These are phyloP conservation scores for Pristis pectinata DNA, from an alignment of 2,797 vertebrate species.

Conservation along the genomic window DNA sequence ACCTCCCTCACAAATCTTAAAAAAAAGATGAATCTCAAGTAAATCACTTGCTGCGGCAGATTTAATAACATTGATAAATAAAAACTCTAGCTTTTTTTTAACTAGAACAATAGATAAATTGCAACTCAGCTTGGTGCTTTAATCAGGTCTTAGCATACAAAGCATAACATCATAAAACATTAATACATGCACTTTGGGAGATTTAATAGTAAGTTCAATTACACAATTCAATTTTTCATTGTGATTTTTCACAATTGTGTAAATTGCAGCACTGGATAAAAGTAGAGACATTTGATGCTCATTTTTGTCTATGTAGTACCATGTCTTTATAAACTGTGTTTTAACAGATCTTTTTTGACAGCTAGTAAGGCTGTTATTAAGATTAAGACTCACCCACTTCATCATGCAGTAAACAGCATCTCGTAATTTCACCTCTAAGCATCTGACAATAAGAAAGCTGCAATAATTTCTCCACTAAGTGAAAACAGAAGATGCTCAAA, in stretches of 20 bases:
- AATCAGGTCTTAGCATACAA: not conserved
- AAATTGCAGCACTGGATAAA: not conserved
- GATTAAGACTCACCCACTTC: slow-evolving; percentile 30
- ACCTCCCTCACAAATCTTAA: not conserved
- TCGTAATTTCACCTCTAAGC: slow-evolving; percentile 18
- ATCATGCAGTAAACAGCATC: slow-evolving; percentile 29
- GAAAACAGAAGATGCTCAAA: not conserved
- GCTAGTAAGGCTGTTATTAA: slow-evolving; percentile 22
- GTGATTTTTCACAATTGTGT: not conserved
- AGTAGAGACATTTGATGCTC: not conserved
- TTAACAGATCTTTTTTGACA: slow-evolving; percentile 16
- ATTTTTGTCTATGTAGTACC: not conserved
- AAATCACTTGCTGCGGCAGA: not conserved
- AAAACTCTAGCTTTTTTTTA: not conserved
- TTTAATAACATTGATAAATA: not conserved
- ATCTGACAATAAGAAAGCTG: not conserved
- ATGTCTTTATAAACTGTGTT: not conserved
- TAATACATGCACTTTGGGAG: not conserved
- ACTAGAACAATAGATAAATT: not conserved
- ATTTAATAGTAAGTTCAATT: slow-evolving; percentile 14
- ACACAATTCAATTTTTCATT: slow-evolving; percentile 19
- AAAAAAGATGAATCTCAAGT: not conserved
- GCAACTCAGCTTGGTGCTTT: slow-evolving; percentile 4
- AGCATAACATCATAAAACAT: slow-evolving; percentile 18
- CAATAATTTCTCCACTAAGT: not conserved